A percentile compares a stretch with the other conserved stretches of the same genome.
These are phyloP conservation scores for Erebia palarica DNA, from an alignment of 2,888 invertebrate genomes.

Conservation along the genomic window DNA sequence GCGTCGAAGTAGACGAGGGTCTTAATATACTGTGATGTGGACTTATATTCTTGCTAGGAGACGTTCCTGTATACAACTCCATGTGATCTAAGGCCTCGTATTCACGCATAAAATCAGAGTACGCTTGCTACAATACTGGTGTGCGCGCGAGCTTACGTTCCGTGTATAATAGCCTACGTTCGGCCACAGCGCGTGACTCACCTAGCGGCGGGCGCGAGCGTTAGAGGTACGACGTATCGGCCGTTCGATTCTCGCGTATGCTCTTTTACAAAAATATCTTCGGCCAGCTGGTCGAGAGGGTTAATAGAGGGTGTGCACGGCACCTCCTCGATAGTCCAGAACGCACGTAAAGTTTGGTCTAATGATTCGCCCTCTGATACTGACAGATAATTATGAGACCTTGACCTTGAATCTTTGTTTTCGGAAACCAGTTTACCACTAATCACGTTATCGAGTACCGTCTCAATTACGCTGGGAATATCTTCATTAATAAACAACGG, in stretches of 20 bases:
- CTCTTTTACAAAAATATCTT: background rate
- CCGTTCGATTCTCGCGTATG: slow-evolving; percentile 1
- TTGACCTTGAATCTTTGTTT: background rate
- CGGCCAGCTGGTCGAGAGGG: background rate
- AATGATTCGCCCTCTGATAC: background rate
- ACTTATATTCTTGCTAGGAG: background rate
- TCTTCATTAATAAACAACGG: background rate
- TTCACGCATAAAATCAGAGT: background rate
- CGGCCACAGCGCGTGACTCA: too few species aligned
- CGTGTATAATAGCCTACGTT: too few species aligned
- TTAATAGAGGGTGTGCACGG: background rate
- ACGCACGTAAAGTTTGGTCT: background rate
- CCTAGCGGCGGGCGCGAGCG: background rate
- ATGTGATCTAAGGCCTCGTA: background rate
- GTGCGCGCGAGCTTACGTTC: background rate
- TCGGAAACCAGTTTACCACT: background rate
- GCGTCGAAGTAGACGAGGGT: background rate
- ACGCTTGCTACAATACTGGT: background rate
- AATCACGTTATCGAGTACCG: background rate
- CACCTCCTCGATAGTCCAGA: background rate
- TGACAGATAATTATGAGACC: background rate
- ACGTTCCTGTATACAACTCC: background rate
- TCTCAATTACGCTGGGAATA: background rate
- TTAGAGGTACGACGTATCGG: background rate
- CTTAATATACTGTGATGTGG: background rate